Evolutionary conservation across 1,140 invertebrate species (phyloP), one percentile per base, ranked within the genome.

Genomic region (Neodiprion virginianus): DNA sequence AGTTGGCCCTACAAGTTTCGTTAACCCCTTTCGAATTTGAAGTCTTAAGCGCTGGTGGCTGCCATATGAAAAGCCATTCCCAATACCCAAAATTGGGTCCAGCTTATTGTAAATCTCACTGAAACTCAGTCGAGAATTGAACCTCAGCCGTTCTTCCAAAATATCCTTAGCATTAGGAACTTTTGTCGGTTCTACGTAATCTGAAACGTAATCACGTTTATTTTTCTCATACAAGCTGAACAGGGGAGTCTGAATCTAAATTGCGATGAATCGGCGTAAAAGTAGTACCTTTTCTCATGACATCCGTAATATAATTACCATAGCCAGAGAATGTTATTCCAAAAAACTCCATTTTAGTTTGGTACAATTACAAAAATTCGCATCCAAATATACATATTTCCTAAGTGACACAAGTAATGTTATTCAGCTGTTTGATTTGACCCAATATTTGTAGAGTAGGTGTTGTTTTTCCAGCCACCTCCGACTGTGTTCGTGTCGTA

Each of bases 31-130:
- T 49, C 69, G 50, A 65, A 67, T 76, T 48, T 76, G 75, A 23
- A 73, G 53, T 21, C 14, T 7, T 17, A 73, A 49, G 7, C 75
- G 71, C 12, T 70, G 12, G 17, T 70, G 49, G 69, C 74, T 75
- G n/a, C 71, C 48, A 12, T 75, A 75, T 7, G 75, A 73, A 73
- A 69, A 76, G 12, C 75, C 75, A 71, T 76, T 72, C 0, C 65
- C 67, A 40, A 47, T 23, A 12, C 68, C 72, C 10, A 76, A 47
- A 48, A 73, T 61, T 8, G 75, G 69, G 66, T 75, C 74, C 14
- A 76, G 8, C n/a, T 48, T 53, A 53, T 73, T 73, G 49, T 73
- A 76, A 66, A 71, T n/a, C 48, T 76, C 75, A 47, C 11, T 66
- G 7, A 70, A 76, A 48, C 14, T 76, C 48, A 48, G 61, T 21